Conservation (phyloP, 2,113 vertebrate genomes). For the Callopanchax toddi region DNA sequence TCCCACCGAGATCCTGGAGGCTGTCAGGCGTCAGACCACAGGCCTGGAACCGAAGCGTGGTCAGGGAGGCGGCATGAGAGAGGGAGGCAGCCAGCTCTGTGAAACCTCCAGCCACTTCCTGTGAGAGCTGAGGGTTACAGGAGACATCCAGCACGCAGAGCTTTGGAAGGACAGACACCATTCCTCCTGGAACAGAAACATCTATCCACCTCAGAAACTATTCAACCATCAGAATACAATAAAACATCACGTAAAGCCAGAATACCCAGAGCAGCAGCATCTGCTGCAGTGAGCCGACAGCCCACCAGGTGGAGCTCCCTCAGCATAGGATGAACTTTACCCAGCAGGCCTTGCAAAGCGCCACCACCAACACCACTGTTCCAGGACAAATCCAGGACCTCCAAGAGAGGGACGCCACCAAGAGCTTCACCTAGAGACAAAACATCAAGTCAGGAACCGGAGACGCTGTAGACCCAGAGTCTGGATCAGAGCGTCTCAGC, state of each 20-base stretch:
- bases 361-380: constrained; percentile 84
- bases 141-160: constrained; percentile 87
- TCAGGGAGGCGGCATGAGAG: constrained; percentile 72
- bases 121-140: constrained; percentile 79
- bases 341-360: constrained; percentile 79
- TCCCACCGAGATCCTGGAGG: constrained; percentile 80
- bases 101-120: constrained; percentile 57
- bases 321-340: constrained; percentile 72
- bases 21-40: constrained; percentile 81
- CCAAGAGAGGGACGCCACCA: constrained; percentile 75
- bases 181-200: constrained; percentile 64
- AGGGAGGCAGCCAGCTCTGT: constrained; percentile 76
- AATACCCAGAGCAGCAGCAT: constrained; percentile 81
- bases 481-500: too few relatives aligned
- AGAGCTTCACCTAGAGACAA: constrained; percentile 81
- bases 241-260: not conserved
- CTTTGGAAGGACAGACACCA: constrained; percentile 67
- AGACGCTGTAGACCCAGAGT: too few relatives aligned
- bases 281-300: constrained; percentile 82
- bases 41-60: constrained; percentile 81
- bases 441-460: not conserved
- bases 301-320: constrained; percentile 83
- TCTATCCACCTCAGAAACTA: not conserved
- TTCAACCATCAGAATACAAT: not conserved
- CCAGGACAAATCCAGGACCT: constrained; percentile 90